These are phyloP conservation scores for Cassiopea xamachana DNA, from an alignment of 30 jellyfish, hydroid and myxozoan genomes.

Conservation along the genomic window DNA sequence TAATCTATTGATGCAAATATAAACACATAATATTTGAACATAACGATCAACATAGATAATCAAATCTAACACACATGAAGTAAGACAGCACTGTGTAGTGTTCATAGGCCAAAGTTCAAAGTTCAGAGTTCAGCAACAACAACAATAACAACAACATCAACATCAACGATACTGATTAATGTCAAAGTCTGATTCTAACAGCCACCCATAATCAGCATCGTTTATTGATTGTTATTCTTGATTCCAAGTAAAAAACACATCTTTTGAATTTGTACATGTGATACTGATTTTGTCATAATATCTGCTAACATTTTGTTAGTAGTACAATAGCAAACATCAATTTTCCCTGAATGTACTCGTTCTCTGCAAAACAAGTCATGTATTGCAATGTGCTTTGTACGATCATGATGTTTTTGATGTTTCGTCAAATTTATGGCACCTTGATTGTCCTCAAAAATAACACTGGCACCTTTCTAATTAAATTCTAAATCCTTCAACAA, in stretches of 20 bases:
- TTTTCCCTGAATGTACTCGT: conserved; percentile 23
- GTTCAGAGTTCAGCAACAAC: too few species aligned
- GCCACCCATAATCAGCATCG: conserved; percentile 33
- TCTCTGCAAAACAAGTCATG: conserved; percentile 54
- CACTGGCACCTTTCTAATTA: conserved; percentile 26
- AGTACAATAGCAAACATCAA: conserved; percentile 43
- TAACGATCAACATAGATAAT: too few species aligned
- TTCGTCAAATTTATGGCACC: conserved; percentile 41
- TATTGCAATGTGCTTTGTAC: conserved; percentile 54
- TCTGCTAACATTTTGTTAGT: conserved; percentile 52
- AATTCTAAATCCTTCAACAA: conserved; percentile 28
- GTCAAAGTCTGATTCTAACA: conserved; percentile 4
- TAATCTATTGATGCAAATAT: too few species aligned
- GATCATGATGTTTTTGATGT: conserved; percentile 45
- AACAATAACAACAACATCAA: conserved; percentile 13
- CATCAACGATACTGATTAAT: neutral
- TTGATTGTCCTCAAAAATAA: conserved; percentile 56
- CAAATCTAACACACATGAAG: too few species aligned
- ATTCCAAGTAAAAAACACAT: conserved; percentile 28
- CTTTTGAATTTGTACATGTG: conserved; percentile 20
- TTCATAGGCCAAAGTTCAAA: too few species aligned
- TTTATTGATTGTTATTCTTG: neutral
- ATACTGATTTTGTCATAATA: conserved; percentile 47
- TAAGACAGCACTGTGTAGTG: too few species aligned
- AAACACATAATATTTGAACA: too few species aligned